Evolutionary conservation across 2,888 invertebrate genomes (phyloP), one percentile per base, ranked within the genome.

Genomic region (Hydrotaea cyrtoneurina): DNA sequence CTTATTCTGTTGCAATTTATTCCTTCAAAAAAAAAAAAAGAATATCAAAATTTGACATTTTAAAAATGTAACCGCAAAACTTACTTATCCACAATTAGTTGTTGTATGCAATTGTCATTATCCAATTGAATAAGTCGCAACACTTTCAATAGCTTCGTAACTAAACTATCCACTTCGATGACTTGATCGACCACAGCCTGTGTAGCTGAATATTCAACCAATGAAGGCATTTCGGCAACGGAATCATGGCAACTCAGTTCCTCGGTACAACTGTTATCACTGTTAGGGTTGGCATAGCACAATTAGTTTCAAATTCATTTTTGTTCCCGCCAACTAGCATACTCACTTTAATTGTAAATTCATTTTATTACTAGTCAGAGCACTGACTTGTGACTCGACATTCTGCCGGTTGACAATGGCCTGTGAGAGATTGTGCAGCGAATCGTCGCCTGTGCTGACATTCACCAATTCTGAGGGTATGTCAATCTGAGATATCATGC

Each of bases 361-460:
- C 11, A 92, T 88, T 93, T 94, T 89, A 89, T 93, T 87, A 86
- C 89, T 91, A 88, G 87, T 89, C 89, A 89, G 87, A 5, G 88
- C 87, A 84, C 88, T 89, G 8, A 90, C 89, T 82, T 94, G 94
- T 66, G 94, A 93, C 89, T 95, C 95, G 83, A 94, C 93, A 87
- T 95, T 94, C 89, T 96, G 96, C 0, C 96, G 94, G 89, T 94
- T 94, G 71, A 95, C 93, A 89, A 96, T 96, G 75, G 96, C 96
- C 87, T 96, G 96, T 0, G 96, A 96, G 10, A 97, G 92, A 91
- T 95, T 96, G 88, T 96, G 96, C 57, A 97, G 93, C 57, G 96
- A 96, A 89, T 96, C 96, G 86, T 92, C 92, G n/a, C 90, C 92
- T 64, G 85, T 86, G 2, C 85, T 75, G 2, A 86, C 73, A 74